These are phyloP conservation scores for Hybos culiciformis DNA, from an alignment of 2,888 invertebrate species.

Conservation along the genomic window DNA sequence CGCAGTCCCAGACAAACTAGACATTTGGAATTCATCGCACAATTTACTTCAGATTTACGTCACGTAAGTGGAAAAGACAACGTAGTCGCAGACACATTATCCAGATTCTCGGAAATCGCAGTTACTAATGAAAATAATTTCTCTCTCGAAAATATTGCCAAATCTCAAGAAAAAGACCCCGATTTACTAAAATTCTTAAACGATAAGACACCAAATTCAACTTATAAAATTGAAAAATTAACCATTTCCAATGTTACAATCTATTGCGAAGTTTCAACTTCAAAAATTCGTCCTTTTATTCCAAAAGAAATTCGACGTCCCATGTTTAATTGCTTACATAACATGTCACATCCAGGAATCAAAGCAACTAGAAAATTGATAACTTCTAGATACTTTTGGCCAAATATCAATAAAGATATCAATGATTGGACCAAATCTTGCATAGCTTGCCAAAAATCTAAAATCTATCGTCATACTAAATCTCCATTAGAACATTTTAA, in stretches of 20 bases:
- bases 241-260: neutral
- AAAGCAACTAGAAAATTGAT: constrained; percentile 14
- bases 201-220: too few species aligned
- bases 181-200: neutral
- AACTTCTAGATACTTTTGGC: constrained; percentile 18
- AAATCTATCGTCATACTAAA: neutral
- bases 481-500: neutral
- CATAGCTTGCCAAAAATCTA: constrained; percentile 13
- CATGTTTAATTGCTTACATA: neutral
- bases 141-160: too few species aligned
- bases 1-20: constrained; percentile 3
- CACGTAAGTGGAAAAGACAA: constrained; percentile 6
- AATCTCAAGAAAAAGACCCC: neutral
- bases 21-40: neutral
- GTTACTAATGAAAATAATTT: neutral
- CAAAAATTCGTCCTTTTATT: constrained; percentile 13
- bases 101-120: neutral
- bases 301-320: constrained; percentile 9
- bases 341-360: constrained; percentile 13
- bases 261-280: neutral
- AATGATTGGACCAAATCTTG: constrained; percentile 21
- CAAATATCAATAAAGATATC: constrained; percentile 18
- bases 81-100: constrained; percentile 1
- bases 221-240: too few species aligned
- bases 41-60: constrained; percentile 1